A percentile compares a stretch with the other conserved stretches of the same genome.
These are phyloP conservation scores for Acipenser ruthenus DNA, from an alignment of 2,797 vertebrate genomes.

Conservation along the genomic window DNA sequence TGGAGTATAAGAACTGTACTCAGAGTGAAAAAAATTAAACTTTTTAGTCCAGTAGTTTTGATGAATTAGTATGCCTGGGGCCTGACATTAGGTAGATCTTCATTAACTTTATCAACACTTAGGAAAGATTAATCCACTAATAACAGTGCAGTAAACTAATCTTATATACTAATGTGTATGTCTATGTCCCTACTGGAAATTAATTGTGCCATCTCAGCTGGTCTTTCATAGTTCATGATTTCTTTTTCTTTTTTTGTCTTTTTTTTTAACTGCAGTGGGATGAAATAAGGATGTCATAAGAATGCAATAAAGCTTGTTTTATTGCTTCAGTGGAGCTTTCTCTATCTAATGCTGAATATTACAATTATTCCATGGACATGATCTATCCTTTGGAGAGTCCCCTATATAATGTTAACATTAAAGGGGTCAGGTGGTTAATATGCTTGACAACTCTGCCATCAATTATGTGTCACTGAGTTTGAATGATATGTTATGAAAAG, in stretches of 20 bases:
- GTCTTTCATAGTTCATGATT: conserved; percentile 1
- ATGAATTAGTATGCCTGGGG: too few relatives aligned
- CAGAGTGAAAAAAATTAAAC: too few relatives aligned
- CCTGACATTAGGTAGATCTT: too few relatives aligned
- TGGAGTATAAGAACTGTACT: too few relatives aligned
- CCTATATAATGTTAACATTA: conserved; percentile 41
- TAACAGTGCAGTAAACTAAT: too few relatives aligned
- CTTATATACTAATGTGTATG: too few relatives aligned
- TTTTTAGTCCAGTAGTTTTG: too few relatives aligned
- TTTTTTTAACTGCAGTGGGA: conserved; percentile 37
- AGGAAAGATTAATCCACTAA: too few relatives aligned
- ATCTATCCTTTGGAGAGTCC: conserved; percentile 42
- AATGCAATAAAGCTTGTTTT: conserved; percentile 58
- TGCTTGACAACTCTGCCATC: conserved; percentile 36
- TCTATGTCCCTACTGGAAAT: too few relatives aligned
- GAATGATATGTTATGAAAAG: conserved; percentile 33
- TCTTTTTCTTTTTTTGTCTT: conserved; percentile 43
- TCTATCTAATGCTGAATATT: conserved; percentile 35
- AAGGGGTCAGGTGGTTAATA: conserved; percentile 45
- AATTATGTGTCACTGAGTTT: conserved; percentile 41
- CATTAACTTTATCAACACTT: too few relatives aligned
- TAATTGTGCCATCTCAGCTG: too few relatives aligned
- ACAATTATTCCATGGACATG: conserved; percentile 51
- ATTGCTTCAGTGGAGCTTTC: conserved; percentile 42
- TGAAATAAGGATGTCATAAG: conserved; percentile 55